phyloP scores from a whole-genome alignment of 2,113 vertebrate species.

The Calidris pygmaea region DNA sequence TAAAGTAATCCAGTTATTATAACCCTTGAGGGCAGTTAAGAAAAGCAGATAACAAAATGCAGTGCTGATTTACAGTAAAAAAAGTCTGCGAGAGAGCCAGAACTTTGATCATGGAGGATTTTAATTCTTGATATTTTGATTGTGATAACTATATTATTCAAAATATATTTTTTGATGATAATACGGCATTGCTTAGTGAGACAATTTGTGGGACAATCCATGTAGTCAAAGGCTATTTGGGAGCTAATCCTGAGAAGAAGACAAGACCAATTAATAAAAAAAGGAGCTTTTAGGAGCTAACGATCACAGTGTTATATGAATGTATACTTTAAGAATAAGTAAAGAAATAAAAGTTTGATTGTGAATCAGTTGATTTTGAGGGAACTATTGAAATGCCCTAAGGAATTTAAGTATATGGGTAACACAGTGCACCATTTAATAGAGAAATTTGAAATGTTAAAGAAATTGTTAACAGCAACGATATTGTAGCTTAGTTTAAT shows the following conservation, averaged over 20 bases:
- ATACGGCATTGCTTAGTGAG: not conserved
- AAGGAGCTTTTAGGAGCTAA: not conserved
- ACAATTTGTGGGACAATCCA: not conserved
- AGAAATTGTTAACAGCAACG: not conserved
- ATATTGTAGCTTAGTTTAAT: not conserved
- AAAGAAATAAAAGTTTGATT: conserved; percentile 10
- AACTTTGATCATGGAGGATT: conserved; percentile 43
- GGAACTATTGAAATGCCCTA: not conserved
- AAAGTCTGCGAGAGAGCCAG: not conserved
- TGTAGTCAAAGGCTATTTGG: not conserved
- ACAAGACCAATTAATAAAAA: not conserved
- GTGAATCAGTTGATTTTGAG: not conserved
- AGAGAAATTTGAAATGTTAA: conserved; percentile 35
- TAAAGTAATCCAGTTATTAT: not conserved
- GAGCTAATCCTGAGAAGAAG: not conserved
- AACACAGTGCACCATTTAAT: not conserved
- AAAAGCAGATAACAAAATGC: conserved; percentile 41
- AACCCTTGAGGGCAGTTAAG: not conserved
- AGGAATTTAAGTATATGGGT: not conserved
- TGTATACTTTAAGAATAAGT: not conserved
- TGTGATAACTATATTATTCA: not conserved
- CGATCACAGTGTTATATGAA: not conserved
- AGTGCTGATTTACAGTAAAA: conserved; percentile 31
- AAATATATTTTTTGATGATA: not conserved
- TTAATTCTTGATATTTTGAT: conserved; percentile 44